Base-by-base conservation (phyloP, 2,888 invertebrate genomes). In the Thymelicus acteon region DNA sequence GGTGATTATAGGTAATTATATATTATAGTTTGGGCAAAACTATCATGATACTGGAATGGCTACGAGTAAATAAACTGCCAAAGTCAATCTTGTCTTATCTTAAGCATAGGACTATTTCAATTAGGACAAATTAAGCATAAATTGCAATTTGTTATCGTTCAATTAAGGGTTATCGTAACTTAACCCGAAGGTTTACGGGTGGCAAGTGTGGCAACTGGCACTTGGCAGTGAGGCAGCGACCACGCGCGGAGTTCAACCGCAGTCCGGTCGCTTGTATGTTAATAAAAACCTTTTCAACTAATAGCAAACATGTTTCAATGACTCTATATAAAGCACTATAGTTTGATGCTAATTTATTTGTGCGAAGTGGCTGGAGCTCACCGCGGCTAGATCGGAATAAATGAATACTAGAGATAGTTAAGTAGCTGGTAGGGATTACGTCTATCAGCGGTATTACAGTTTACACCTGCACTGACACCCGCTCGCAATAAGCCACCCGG, bases 361-460 rank as follows among this genome's bases (percentile, higher is more conserved):
- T n/a, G 12, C 12, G 31, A 15, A 61, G 24, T 24, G 61, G 6
- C 40, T 8, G 24, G 24, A 37, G 24, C 10, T 24, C 62, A 49
- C 8, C 37, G 24, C 8, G 63, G 6, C 37, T 48, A 15, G 63
- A 61, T 44, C 48, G 49, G 49, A 49, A 48, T 63, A 48, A 63
- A 49, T 49, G 39, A 48, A 62, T 48, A 39, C 10, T 15, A 37
- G n/a, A 15, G 39, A 61, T 61, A n/a, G n/a, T n/a, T n/a, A 44
- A 61, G 61, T 47, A 61, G 47, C 61, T 4, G 24, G 19, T 19
- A 47, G 60, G 60, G 60, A 60, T 60, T 39, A 60, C 8, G n/a
- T 60, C 0, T 60, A 60, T 54, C 54, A 7, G 39, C 39, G 60
- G 40, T 39, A 60, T 15, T n/a, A 60, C 44, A 31, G 31, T 31